Percentiles rank a stretch among this genome's conserved stretches.
These are phyloP conservation scores for Mantis religiosa DNA, from an alignment of 2,888 invertebrate genomes.

Conservation along the genomic window DNA sequence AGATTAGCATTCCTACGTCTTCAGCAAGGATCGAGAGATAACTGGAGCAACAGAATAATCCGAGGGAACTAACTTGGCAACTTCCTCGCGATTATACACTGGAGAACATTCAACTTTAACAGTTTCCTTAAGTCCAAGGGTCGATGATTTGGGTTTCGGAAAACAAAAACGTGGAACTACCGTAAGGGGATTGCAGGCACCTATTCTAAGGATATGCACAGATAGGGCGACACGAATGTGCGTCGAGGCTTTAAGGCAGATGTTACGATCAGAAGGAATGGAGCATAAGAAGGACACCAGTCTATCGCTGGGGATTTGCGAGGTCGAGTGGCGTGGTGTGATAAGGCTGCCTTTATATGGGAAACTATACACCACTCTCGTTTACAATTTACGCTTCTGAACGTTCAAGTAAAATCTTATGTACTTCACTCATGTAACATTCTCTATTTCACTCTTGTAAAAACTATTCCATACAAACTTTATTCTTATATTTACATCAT, in stretches of 20 bases:
- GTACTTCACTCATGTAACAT: too few species aligned
- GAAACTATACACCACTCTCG: background rate
- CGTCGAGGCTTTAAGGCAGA: background rate
- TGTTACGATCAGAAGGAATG: background rate
- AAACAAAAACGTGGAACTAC: background rate
- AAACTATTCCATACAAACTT: too few species aligned
- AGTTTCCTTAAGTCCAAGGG: background rate
- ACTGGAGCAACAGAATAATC: background rate
- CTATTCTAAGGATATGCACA: background rate
- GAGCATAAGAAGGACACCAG: background rate
- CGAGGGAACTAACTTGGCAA: background rate
- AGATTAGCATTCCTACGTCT: constrained; percentile 6
- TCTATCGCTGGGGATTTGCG: background rate
- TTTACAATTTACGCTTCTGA: background rate
- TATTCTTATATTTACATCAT: too few species aligned
- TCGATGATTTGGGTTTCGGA: background rate
- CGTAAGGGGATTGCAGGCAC: background rate
- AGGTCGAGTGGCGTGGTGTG: background rate
- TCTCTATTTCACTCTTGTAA: too few species aligned
- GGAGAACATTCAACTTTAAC: background rate
- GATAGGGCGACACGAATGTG: background rate
- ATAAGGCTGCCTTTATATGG: background rate
- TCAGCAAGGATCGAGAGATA: background rate
- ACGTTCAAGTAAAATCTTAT: too few species aligned
- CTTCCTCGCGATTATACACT: background rate